phyloP scores from a whole-genome alignment of 2,113 vertebrate species.

The Nyctibius bracteatus region DNA sequence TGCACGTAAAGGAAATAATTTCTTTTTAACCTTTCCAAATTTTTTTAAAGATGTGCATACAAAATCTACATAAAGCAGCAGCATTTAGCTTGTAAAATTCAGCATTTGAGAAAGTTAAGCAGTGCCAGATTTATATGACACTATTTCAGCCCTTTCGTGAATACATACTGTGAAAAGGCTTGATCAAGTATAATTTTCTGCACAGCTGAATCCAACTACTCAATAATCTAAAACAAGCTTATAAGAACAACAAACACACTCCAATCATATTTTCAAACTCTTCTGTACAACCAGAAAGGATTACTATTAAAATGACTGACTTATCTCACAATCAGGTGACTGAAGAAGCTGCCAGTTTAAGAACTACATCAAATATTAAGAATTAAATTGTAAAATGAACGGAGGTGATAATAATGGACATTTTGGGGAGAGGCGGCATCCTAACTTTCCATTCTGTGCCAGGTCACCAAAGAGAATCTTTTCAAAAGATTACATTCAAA shows the following conservation, averaged over 20 bases:
- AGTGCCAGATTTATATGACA: neutral
- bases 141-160: neutral
- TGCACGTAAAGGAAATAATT: neutral
- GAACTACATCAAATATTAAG: neutral
- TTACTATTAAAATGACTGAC: neutral
- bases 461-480: neutral
- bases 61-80: neutral
- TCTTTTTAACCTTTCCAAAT: neutral
- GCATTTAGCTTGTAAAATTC: neutral
- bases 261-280: neutral
- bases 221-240: neutral
- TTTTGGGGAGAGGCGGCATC: rapidly evolving
- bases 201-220: conserved; percentile 6
- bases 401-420: neutral
- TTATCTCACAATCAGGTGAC: neutral
- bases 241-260: conserved; percentile 4
- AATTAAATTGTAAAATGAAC: neutral
- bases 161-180: neutral
- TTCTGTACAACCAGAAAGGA: neutral
- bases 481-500: neutral
- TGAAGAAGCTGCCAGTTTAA: neutral
- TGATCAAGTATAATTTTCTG: conserved; percentile 4
- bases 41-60: neutral
- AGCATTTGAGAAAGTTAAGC: neutral
- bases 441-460: neutral